phyloP scores from a whole-genome alignment of 2,797 vertebrate species.

The Aeoliscus strigatus region DNA sequence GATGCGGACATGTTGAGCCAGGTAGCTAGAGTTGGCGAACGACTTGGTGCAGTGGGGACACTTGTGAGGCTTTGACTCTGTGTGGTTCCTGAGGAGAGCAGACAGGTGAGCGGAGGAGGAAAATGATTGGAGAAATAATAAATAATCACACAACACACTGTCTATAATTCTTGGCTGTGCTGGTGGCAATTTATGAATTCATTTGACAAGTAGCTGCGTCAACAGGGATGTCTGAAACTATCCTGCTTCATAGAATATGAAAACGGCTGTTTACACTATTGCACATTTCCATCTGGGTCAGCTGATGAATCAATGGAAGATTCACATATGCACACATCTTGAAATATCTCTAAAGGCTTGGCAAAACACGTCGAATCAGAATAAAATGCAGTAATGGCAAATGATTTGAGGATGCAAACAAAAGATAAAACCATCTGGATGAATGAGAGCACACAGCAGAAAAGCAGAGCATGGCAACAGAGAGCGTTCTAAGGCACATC shows the following conservation, averaged over 20 bases:
- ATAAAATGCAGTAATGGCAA: conserved; percentile 7
- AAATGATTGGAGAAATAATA: conserved; percentile 14
- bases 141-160: conserved; percentile 1
- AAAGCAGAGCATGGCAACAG: conserved; percentile 34
- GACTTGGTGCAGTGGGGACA: conserved; percentile 98
- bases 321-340: too few relatives aligned
- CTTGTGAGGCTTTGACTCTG: conserved; percentile 98
- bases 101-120: conserved; percentile 25
- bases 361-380: conserved; percentile 10
- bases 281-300: background rate
- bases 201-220: background rate
- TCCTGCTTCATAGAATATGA: background rate
- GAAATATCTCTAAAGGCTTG: background rate
- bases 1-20: conserved; percentile 97
- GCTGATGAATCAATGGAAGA: background rate
- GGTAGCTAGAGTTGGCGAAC: conserved; percentile 98
- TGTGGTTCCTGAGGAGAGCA: conserved; percentile 78
- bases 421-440: conserved; percentile 7
- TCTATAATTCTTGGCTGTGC: background rate
- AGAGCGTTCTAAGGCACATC: conserved; percentile 8
- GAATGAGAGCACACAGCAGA: conserved; percentile 13
- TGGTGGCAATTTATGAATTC: background rate
- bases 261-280: background rate
- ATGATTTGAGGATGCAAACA: conserved; percentile 19
- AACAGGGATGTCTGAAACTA: background rate